Evolutionary conservation across 1,140 invertebrate species (phyloP).

Genomic region (Hyles euphorbiae): DNA sequence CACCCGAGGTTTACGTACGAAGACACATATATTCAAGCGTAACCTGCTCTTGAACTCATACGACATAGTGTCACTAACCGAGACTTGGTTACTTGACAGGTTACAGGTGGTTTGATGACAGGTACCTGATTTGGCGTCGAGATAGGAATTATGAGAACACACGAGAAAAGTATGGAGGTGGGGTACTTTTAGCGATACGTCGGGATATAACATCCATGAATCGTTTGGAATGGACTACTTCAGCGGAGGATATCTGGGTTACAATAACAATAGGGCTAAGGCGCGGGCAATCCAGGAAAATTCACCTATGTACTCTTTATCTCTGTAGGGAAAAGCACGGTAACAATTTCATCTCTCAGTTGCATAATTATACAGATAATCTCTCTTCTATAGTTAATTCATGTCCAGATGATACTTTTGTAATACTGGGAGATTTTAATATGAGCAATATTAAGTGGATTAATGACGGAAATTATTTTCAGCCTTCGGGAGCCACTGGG

Average conservation of each 20-base stretch:
- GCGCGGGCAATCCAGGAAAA: conserved; percentile 1
- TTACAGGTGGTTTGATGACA: conserved; percentile 12
- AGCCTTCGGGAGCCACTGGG: conserved; percentile 1
- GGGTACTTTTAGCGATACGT: conserved; percentile 13
- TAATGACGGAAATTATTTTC: background rate
- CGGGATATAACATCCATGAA: conserved; percentile 11
- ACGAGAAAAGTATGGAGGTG: conserved; percentile 12
- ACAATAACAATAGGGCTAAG: conserved; percentile 7
- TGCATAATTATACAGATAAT: conserved; percentile 14
- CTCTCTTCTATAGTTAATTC: conserved; percentile 14
- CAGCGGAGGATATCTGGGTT: conserved; percentile 26
- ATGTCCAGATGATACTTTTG: conserved; percentile 14
- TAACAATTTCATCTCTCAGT: conserved; percentile 15
- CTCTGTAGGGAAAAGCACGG: conserved; percentile 17
- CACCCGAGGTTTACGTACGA: no score
- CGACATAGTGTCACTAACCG: conserved; percentile 8
- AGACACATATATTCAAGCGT: no score
- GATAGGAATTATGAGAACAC: conserved; percentile 11
- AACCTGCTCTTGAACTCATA: no score
- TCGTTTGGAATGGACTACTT: conserved; percentile 18
- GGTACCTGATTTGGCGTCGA: conserved; percentile 8
- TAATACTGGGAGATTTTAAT: conserved; percentile 8
- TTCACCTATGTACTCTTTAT: conserved; percentile 22
- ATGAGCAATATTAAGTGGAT: conserved; percentile 5
- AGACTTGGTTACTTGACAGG: conserved; percentile 12